Evolutionary conservation across 92 coral and sea anemone species (phyloP).

Genomic region (Virgularia gustaviana): DNA sequence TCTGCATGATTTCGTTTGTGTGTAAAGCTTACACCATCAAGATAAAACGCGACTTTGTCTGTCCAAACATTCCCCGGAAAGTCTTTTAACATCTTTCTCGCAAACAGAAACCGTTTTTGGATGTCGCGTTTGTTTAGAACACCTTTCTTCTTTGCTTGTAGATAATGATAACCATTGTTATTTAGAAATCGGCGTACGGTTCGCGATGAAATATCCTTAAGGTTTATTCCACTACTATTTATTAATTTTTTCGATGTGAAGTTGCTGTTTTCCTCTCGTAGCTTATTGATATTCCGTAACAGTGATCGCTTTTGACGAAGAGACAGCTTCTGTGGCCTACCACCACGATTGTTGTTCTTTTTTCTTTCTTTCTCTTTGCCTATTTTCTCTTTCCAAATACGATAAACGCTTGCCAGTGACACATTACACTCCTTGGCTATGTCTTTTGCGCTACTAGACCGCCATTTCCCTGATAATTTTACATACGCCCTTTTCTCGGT

Average conservation of each 20-base stretch:
- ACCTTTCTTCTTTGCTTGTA: slow-evolving; percentile 45
- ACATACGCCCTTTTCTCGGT: background rate
- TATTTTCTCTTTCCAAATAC: slow-evolving; percentile 11
- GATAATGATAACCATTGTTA: slow-evolving; percentile 23
- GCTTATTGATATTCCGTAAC: slow-evolving; percentile 18
- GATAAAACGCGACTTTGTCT: slow-evolving; percentile 31
- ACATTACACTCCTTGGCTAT: background rate
- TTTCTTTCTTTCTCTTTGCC: slow-evolving; percentile 1
- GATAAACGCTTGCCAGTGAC: background rate
- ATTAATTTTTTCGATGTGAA: slow-evolving; percentile 34
- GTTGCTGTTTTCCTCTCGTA: slow-evolving; percentile 19
- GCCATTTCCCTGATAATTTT: background rate
- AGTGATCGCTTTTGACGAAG: slow-evolving; percentile 24
- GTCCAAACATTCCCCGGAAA: slow-evolving; percentile 32
- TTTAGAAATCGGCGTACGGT: slow-evolving; percentile 36
- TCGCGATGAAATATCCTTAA: slow-evolving; percentile 12
- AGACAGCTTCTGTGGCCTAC: slow-evolving; percentile 34
- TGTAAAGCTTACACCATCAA: slow-evolving; percentile 48
- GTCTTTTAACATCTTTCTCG: background rate
- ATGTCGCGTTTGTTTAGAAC: slow-evolving; percentile 14
- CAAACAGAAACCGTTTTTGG: slow-evolving; percentile 1
- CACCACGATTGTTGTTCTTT: background rate
- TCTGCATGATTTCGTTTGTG: slow-evolving; percentile 41
- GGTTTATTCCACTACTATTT: slow-evolving; percentile 1
- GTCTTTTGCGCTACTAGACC: background rate